Percentiles rank a stretch among this genome's conserved stretches.
Conservation (phyloP, 1,140 invertebrate genomes). For the Lasaia peninsularis region DNA sequence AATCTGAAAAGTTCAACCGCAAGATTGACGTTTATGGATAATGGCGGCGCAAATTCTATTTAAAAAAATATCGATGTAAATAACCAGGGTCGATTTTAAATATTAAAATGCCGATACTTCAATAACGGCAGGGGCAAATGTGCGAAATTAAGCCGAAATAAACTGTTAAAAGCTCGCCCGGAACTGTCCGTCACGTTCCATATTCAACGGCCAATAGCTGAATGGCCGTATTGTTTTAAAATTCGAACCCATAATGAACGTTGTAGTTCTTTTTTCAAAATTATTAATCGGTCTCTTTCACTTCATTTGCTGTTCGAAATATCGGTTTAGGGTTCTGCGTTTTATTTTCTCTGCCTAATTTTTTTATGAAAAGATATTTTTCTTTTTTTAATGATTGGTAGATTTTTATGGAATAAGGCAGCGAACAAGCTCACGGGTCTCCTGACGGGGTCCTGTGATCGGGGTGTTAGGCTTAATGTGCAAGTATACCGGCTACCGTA, state of each 20-base stretch:
- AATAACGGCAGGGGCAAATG: slow-evolving; percentile 1
- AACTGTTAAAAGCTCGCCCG: slow-evolving; percentile 29
- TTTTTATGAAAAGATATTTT: background rate
- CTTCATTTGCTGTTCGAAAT: slow-evolving; percentile 55
- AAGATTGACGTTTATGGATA: too few relatives aligned
- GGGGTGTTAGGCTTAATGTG: too few relatives aligned
- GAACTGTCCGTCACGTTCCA: slow-evolving; percentile 61
- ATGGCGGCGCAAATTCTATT: background rate
- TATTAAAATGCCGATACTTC: slow-evolving; percentile 8
- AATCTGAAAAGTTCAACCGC: too few relatives aligned
- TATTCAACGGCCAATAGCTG: slow-evolving; percentile 53
- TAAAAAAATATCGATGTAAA: background rate
- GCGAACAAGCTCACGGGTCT: too few relatives aligned
- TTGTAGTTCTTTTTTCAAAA: slow-evolving; percentile 49
- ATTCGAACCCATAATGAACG: slow-evolving; percentile 57
- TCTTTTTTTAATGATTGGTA: too few relatives aligned
- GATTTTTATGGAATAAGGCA: too few relatives aligned
- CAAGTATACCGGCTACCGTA: too few relatives aligned
- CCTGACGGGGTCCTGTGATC: too few relatives aligned
- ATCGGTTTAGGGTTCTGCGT: slow-evolving; percentile 23
- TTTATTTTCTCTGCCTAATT: background rate
- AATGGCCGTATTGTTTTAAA: slow-evolving; percentile 69
- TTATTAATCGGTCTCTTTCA: slow-evolving; percentile 65
- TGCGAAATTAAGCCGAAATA: slow-evolving; percentile 24
- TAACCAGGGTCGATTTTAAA: background rate